Conservation (phyloP, 1,140 invertebrate genomes). For the Psix sp. region DNA sequence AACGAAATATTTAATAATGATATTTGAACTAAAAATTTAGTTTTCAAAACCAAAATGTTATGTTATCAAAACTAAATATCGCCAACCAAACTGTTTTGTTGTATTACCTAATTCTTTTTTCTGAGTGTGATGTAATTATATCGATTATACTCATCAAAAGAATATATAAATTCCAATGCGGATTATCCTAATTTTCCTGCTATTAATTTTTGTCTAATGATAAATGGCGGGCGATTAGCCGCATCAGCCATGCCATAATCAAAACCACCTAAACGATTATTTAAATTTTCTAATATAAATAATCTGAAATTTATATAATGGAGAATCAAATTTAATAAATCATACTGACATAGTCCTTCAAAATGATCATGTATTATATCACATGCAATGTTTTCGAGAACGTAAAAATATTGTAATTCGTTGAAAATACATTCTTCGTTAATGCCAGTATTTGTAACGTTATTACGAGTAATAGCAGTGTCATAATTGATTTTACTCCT, state of each 20-base stretch:
- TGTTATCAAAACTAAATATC: too few relatives aligned
- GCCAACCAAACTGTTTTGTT: too few relatives aligned
- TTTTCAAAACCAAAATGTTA: too few relatives aligned
- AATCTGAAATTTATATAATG: slow-evolving; percentile 20
- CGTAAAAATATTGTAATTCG: slow-evolving; percentile 34
- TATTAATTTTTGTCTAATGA: slow-evolving; percentile 24
- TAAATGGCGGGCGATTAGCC: slow-evolving; percentile 5
- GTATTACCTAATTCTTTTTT: too few relatives aligned
- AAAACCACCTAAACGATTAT: slow-evolving; percentile 17
- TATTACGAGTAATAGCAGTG: slow-evolving; percentile 9
- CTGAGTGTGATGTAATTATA: slow-evolving; percentile 18
- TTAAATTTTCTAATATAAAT: slow-evolving; percentile 23
- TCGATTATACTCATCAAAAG: slow-evolving; percentile 20
- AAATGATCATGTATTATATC: slow-evolving; percentile 41
- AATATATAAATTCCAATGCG: slow-evolving; percentile 41
- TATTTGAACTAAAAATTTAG: too few relatives aligned
- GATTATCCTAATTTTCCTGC: slow-evolving; percentile 21
- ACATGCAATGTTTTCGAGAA: slow-evolving; percentile 14
- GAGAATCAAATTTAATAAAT: slow-evolving; percentile 6
- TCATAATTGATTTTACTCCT: slow-evolving; percentile 21
- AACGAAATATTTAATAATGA: too few relatives aligned
- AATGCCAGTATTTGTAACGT: slow-evolving; percentile 24
- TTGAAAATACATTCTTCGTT: too few relatives aligned
- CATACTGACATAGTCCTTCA: slow-evolving; percentile 17
- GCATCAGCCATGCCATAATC: slow-evolving; percentile 15